These are phyloP conservation scores for Salvelinus alpinus DNA, from an alignment of 2,113 vertebrate species.

Conservation along the genomic window DNA sequence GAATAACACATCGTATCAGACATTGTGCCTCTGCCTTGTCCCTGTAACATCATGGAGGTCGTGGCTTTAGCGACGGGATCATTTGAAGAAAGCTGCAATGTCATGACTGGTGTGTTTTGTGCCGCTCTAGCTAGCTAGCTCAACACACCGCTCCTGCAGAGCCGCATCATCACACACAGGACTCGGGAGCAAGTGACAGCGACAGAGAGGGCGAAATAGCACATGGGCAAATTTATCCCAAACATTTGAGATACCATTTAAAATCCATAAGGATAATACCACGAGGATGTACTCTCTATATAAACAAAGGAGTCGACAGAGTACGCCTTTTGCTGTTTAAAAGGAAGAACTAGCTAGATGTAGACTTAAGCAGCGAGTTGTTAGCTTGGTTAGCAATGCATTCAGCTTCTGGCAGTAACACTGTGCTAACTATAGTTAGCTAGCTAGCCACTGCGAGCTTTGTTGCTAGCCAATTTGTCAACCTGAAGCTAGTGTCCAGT, in stretches of 20 bases:
- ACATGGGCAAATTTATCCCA: neutral
- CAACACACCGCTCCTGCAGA: constrained; percentile 6
- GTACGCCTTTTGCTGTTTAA: neutral
- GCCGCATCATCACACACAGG: constrained; percentile 6
- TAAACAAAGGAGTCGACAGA: neutral
- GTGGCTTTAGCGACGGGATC: neutral
- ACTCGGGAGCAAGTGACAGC: neutral
- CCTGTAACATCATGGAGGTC: neutral
- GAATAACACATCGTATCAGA: constrained; percentile 4
- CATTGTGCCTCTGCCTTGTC: neutral
- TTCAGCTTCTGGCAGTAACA: neutral
- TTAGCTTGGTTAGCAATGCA: too few species aligned
- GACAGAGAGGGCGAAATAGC: neutral
- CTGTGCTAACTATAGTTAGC: neutral
- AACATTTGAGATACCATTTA: neutral
- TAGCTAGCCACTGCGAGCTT: neutral
- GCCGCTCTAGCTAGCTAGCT: neutral
- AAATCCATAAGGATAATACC: neutral
- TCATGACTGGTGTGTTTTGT: neutral
- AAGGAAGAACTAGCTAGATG: constrained; percentile 1
- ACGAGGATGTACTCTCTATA: neutral
- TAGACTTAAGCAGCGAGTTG: too few species aligned
- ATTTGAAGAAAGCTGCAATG: neutral
- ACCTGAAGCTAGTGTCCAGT: too few species aligned
- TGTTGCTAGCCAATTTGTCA: neutral